phyloP scores from a whole-genome alignment of 2,888 invertebrate genomes.

The Hemicrepidius hirtus region DNA sequence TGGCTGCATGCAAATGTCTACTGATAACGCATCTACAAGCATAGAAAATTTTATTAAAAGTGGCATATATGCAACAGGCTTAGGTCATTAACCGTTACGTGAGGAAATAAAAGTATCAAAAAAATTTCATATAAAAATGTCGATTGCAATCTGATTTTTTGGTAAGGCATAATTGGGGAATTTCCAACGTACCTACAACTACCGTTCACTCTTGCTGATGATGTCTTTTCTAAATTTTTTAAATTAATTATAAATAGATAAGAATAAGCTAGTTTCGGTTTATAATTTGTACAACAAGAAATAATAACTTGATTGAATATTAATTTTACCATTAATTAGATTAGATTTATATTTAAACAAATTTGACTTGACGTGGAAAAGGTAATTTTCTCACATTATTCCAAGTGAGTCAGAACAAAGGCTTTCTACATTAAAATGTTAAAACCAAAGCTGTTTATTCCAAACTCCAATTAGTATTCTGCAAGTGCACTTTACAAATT shows the following conservation, averaged over 20 bases:
- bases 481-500: slow-evolving; percentile 20
- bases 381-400: not conserved
- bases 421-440: slow-evolving; percentile 6
- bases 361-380: not conserved
- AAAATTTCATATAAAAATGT: not conserved
- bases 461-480: slow-evolving; percentile 25
- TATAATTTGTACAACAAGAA: no score
- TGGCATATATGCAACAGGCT: slow-evolving; percentile 13
- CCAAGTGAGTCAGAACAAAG: slow-evolving; percentile 10
- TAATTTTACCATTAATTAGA: no score
- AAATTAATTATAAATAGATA: slow-evolving; percentile 4
- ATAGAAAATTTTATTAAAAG: slow-evolving; percentile 21
- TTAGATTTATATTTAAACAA: not conserved
- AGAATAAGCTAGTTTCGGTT: not conserved
- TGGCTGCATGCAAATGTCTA: not conserved
- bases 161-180: slow-evolving; percentile 23
- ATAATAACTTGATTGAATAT: no score
- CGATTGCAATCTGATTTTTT: slow-evolving; percentile 5
- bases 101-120: slow-evolving; percentile 16
- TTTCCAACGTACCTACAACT: slow-evolving; percentile 1
- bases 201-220: not conserved
- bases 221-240: not conserved
- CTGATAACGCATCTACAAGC: slow-evolving; percentile 7
- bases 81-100: slow-evolving; percentile 16
- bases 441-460: slow-evolving; percentile 25